Percentiles rank a stretch among this genome's conserved stretches.
Conservation (phyloP, 2,888 invertebrate species). For the Apodemia duryi region DNA sequence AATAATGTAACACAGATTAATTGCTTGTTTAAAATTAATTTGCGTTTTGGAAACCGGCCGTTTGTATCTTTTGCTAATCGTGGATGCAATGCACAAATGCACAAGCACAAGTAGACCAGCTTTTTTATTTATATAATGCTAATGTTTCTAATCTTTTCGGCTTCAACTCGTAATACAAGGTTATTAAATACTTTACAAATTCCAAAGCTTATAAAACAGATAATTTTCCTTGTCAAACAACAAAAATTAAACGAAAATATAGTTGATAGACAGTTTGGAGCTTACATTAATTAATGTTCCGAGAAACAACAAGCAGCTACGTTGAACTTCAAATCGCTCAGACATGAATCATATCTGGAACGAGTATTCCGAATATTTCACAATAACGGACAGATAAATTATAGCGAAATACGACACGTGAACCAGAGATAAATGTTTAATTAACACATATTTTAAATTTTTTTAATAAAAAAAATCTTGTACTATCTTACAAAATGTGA, state of each 20-base stretch:
- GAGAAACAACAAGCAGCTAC: not conserved
- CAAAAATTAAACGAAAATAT: not conserved
- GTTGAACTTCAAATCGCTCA: not conserved
- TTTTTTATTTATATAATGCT: too few species aligned
- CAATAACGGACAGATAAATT: slow-evolving; percentile 5
- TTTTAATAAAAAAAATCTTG: too few species aligned
- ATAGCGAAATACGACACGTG: slow-evolving; percentile 6
- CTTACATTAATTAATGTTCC: not conserved
- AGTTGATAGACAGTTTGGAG: not conserved
- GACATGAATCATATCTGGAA: slow-evolving; percentile 2
- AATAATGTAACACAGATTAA: too few species aligned
- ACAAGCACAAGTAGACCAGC: too few species aligned
- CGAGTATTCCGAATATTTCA: slow-evolving; percentile 4
- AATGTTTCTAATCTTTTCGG: too few species aligned
- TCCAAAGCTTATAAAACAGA: not conserved
- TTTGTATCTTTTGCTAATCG: too few species aligned
- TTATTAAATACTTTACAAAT: not conserved
- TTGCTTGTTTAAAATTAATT: too few species aligned
- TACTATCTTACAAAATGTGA: too few species aligned
- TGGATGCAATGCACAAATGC: too few species aligned
- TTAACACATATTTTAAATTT: not conserved
- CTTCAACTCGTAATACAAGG: too few species aligned
- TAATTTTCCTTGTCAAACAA: not conserved
- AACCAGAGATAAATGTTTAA: not conserved
- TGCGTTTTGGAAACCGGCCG: too few species aligned